These are phyloP conservation scores for Tetranychus truncatus DNA, from an alignment of 2,888 invertebrate genomes.

Conservation along the genomic window DNA sequence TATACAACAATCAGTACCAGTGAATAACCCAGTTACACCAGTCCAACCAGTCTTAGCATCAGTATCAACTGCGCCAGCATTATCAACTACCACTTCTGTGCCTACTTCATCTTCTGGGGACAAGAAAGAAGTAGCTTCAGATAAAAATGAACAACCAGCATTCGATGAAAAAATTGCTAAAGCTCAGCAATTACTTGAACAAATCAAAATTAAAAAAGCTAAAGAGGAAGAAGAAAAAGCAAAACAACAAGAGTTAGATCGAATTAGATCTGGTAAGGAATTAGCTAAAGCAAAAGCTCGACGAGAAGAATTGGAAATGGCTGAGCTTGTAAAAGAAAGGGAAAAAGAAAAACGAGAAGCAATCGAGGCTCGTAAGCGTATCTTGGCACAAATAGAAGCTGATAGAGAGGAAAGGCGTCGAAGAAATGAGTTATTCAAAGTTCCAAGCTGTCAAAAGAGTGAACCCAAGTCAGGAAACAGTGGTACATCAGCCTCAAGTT, in stretches of 20 bases:
- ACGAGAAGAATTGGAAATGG: slow-evolving; percentile 49
- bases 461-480: not conserved
- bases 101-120: not conserved
- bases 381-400: slow-evolving; percentile 63
- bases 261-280: slow-evolving; percentile 53
- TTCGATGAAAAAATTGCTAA: slow-evolving; percentile 24
- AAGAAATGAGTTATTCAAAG: not conserved
- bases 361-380: slow-evolving; percentile 51
- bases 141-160: not conserved
- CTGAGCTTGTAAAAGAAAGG: slow-evolving; percentile 51
- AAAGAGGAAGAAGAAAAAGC: slow-evolving; percentile 45
- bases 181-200: slow-evolving; percentile 46
- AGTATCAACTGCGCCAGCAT: not conserved
- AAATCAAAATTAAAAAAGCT: slow-evolving; percentile 45
- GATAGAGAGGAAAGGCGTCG: slow-evolving; percentile 43
- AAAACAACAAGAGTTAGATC: slow-evolving; percentile 46
- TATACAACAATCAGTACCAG: not conserved
- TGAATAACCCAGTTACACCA: not conserved
- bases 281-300: slow-evolving; percentile 41
- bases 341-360: slow-evolving; percentile 57
- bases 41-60: not conserved
- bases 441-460: not conserved
- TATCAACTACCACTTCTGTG: not conserved
- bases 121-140: slow-evolving; percentile 2
- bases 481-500: not conserved